Conservation (phyloP, 1,140 invertebrate genomes). For the Leptestheria dahalacensis region DNA sequence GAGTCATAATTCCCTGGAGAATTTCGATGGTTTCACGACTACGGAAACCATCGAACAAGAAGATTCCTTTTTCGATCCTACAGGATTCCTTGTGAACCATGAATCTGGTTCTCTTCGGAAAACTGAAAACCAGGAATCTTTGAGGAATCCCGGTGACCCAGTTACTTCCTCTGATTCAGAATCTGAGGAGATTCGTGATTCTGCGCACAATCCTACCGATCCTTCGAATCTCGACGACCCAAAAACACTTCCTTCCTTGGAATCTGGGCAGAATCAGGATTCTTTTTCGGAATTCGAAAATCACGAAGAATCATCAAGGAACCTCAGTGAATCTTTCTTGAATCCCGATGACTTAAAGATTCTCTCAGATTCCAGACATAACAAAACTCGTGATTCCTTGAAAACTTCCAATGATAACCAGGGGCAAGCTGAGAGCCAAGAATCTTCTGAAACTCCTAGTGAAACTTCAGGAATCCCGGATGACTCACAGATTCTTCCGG, state of each 20-base stretch:
- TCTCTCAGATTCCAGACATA: too few species aligned
- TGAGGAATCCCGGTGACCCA: too few species aligned
- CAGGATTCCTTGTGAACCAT: not conserved
- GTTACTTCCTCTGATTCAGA: not conserved
- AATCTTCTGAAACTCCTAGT: not conserved
- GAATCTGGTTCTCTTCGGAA: not conserved
- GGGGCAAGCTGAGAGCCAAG: not conserved
- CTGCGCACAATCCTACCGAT: not conserved
- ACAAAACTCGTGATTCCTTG: too few species aligned
- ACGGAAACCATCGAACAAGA: not conserved
- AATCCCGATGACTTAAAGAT: too few species aligned
- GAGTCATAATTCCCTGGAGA: too few species aligned
- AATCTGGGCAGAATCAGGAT: not conserved
- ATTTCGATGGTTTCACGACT: too few species aligned
- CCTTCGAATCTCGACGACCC: not conserved
- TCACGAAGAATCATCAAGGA: too few species aligned
- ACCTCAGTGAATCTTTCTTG: too few species aligned
- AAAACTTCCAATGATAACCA: too few species aligned
- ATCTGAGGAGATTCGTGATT: not conserved
- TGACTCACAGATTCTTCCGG: not conserved
- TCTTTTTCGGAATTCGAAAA: not conserved
- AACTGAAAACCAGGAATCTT: not conserved
- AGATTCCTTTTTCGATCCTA: not conserved
- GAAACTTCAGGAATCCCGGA: not conserved
- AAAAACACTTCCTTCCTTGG: not conserved